Conservation (phyloP, 2,888 invertebrate genomes). For the Fragum whitleyi region DNA sequence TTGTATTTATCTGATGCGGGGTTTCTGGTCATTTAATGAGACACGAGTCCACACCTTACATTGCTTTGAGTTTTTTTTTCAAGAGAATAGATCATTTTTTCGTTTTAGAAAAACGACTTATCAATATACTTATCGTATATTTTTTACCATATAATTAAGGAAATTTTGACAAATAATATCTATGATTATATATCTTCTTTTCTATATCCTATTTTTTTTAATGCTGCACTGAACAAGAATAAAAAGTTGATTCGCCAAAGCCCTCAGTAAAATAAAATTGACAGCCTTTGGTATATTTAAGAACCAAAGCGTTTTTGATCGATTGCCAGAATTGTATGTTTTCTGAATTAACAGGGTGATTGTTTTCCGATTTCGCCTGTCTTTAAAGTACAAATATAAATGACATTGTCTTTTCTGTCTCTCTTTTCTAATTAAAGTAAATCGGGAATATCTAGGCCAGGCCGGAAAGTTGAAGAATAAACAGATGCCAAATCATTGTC, state of each 20-base stretch:
- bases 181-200: too few species aligned
- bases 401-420: background rate
- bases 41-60: too few species aligned
- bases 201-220: too few species aligned
- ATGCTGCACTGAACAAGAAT: too few species aligned
- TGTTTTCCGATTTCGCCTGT: constrained; percentile 1
- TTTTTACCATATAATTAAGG: too few species aligned
- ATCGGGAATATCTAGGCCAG: background rate
- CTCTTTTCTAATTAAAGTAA: background rate
- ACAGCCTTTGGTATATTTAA: background rate
- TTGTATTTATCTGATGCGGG: too few species aligned
- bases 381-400: constrained; percentile 1
- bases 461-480: background rate
- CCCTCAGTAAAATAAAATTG: background rate
- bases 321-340: constrained; percentile 4
- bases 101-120: too few species aligned
- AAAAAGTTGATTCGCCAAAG: background rate
- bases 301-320: background rate
- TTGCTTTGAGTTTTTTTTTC: too few species aligned
- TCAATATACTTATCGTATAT: too few species aligned
- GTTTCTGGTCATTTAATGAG: too few species aligned
- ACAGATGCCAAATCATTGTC: background rate
- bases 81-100: too few species aligned
- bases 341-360: background rate
- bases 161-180: too few species aligned